phyloP scores from a whole-genome alignment of 2,888 invertebrate genomes.

The Drosophila dives region DNA sequence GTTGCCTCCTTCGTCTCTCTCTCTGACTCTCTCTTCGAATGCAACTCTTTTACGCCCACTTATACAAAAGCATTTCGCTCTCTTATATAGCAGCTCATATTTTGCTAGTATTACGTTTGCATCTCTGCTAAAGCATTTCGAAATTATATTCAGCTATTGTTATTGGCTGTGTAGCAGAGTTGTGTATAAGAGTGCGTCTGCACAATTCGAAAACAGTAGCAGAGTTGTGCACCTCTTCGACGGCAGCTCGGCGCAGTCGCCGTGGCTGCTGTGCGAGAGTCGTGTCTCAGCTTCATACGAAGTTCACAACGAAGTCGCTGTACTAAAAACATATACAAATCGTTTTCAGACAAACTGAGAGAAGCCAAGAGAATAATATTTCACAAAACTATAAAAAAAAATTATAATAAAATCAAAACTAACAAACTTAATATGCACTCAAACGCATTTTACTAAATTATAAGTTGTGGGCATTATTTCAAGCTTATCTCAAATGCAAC shows the following conservation, averaged over 20 bases:
- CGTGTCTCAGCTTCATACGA: slow-evolving; percentile 31
- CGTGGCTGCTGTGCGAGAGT: slow-evolving; percentile 55
- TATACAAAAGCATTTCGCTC: slow-evolving; percentile 6
- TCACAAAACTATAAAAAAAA: background rate
- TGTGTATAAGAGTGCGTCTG: slow-evolving; percentile 66
- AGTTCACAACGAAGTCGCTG: slow-evolving; percentile 38
- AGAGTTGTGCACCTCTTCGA: slow-evolving; percentile 45
- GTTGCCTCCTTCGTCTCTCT: slow-evolving; percentile 38
- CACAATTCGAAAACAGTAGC: slow-evolving; percentile 49
- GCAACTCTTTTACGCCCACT: slow-evolving; percentile 24
- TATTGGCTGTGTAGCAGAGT: slow-evolving; percentile 29
- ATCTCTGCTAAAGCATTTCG: slow-evolving; percentile 48
- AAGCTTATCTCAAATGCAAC: background rate
- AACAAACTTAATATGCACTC: background rate
- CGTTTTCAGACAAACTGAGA: slow-evolving; percentile 56
- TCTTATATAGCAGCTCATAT: background rate
- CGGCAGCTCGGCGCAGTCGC: slow-evolving; percentile 36
- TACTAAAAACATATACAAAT: slow-evolving; percentile 49
- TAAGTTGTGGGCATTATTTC: background rate
- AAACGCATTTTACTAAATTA: background rate
- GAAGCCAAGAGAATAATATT: slow-evolving; percentile 14
- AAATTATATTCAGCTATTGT: slow-evolving; percentile 65
- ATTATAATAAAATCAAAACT: background rate
- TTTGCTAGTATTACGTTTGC: background rate
- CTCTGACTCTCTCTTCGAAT: slow-evolving; percentile 10